Conservation (phyloP, 1,140 invertebrate genomes). For the Bombus vancouverensis region DNA sequence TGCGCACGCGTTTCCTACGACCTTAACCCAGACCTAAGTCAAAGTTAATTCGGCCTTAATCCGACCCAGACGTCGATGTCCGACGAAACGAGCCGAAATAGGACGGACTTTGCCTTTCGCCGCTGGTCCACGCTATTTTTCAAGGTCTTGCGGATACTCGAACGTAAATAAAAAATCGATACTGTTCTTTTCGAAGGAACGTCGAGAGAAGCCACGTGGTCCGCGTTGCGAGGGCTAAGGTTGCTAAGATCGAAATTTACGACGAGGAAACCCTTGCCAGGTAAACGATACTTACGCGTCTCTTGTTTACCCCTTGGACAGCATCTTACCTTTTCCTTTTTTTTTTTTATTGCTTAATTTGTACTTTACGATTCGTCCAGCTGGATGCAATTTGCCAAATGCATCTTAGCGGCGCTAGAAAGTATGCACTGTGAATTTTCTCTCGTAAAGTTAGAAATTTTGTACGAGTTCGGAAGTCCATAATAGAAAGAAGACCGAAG, state of each 20-base stretch:
- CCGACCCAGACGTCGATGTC: conserved; percentile 17
- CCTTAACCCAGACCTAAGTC: conserved; percentile 51
- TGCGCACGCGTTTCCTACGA: conserved; percentile 24
- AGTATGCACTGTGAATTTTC: fast-evolving
- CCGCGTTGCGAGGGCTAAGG: neutral
- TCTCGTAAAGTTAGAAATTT: neutral
- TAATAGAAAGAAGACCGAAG: no score
- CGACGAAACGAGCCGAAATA: neutral
- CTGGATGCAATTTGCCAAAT: no score
- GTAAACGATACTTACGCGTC: neutral
- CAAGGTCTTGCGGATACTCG: no score
- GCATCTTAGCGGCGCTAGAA: neutral
- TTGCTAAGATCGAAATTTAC: neutral
- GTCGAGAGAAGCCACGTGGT: neutral
- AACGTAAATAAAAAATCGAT: neutral
- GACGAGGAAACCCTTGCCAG: neutral
- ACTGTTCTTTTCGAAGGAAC: neutral
- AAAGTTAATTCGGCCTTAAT: conserved; percentile 47
- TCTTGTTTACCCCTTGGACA: neutral
- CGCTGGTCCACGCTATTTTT: no score
- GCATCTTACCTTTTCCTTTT: no score
- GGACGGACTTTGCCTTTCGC: no score
- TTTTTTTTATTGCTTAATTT: no score
- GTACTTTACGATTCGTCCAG: no score
- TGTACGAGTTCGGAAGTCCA: neutral